Percentiles rank a stretch among this genome's conserved stretches.
phyloP scores from a whole-genome alignment of 2,797 vertebrate species.

The Dendrocincla fuliginosa region DNA sequence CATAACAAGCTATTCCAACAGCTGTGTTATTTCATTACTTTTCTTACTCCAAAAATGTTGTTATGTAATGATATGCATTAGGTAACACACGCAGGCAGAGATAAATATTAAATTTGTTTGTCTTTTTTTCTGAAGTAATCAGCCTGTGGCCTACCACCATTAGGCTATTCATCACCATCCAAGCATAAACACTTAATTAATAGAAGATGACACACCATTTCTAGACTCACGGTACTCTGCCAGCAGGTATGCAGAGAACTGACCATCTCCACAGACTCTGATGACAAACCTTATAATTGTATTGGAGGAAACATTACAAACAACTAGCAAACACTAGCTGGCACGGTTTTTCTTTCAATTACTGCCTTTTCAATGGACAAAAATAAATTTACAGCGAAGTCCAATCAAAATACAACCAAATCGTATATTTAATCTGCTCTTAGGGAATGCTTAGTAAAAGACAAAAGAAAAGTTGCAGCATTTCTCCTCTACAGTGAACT shows the following conservation, averaged over 20 bases:
- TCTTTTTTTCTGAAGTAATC: background rate
- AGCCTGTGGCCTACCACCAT: background rate
- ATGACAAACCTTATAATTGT: background rate
- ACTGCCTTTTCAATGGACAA: background rate
- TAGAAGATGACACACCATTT: background rate
- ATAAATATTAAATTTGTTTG: background rate
- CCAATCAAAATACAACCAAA: slow-evolving; percentile 3
- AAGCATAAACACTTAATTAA: slow-evolving; percentile 19
- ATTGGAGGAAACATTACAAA: background rate
- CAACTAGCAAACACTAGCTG: background rate
- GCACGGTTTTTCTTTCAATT: background rate
- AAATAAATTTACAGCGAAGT: background rate
- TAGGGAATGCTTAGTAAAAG: background rate
- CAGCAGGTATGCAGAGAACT: background rate
- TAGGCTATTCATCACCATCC: background rate
- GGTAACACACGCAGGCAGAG: background rate
- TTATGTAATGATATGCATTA: background rate
- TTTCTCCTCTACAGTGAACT: background rate
- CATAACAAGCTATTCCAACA: background rate
- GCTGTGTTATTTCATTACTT: background rate
- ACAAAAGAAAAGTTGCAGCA: background rate
- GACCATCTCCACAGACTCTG: background rate
- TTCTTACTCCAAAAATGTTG: background rate
- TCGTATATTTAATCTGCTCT: background rate
- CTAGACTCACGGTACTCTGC: background rate